Conservation (phyloP, 1,140 invertebrate genomes). For the Venturia canescens region DNA sequence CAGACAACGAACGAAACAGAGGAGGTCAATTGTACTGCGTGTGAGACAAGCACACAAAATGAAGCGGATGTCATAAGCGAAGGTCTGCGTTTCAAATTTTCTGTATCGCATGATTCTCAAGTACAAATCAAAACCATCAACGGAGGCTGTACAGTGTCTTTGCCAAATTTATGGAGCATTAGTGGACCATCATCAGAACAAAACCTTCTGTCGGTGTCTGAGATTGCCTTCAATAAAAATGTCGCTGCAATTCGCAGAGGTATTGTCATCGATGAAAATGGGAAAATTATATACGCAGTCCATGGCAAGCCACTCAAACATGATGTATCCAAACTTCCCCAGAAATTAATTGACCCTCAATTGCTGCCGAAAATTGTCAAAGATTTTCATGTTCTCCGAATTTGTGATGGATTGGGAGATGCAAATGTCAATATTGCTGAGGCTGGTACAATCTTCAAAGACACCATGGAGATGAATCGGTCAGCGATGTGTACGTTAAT, state of each 20-base stretch:
- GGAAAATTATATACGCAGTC: conserved; percentile 12
- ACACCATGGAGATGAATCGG: background rate
- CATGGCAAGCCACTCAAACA: conserved; percentile 19
- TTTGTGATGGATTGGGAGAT: conserved; percentile 34
- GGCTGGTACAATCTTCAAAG: background rate
- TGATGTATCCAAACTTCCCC: background rate
- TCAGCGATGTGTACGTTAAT: conserved; percentile 9
- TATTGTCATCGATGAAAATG: conserved; percentile 32
- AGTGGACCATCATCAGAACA: background rate
- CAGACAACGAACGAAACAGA: background rate
- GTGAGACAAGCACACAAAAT: background rate
- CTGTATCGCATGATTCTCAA: background rate
- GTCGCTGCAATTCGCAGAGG: conserved; percentile 13
- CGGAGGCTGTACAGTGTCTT: background rate
- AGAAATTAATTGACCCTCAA: background rate
- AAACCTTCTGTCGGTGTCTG: background rate
- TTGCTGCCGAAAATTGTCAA: background rate
- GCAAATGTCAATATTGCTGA: background rate
- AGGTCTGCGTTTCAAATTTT: background rate
- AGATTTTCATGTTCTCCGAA: background rate
- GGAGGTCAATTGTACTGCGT: background rate
- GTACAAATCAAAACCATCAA: background rate
- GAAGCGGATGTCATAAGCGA: background rate
- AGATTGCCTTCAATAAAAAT: conserved; percentile 8
- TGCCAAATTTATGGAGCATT: conserved; percentile 9